Conservation (phyloP, 2,113 vertebrate species). For the Ictalurus furcatus region DNA sequence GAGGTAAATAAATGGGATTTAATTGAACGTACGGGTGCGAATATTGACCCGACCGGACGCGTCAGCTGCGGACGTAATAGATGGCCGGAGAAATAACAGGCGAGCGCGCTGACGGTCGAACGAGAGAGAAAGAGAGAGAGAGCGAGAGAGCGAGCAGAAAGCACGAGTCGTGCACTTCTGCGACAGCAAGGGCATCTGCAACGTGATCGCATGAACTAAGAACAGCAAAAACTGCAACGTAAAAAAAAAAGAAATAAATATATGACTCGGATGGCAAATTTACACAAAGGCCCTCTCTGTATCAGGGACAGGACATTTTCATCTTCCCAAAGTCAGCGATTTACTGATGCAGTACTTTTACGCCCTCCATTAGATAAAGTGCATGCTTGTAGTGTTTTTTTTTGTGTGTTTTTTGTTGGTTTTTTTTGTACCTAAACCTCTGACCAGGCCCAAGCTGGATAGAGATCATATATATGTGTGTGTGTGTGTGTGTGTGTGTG, state of each 20-base stretch:
- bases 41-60: background rate
- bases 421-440: slow-evolving; percentile 51
- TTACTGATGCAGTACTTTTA: slow-evolving; percentile 40
- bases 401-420: background rate
- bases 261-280: slow-evolving; percentile 14
- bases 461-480: background rate
- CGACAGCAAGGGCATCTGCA: slow-evolving; percentile 38
- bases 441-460: slow-evolving; percentile 59
- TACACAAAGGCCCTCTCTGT: slow-evolving; percentile 10
- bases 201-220: slow-evolving; percentile 29
- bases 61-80: background rate
- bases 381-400: slow-evolving; percentile 46
- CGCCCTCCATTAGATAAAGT: slow-evolving; percentile 61
- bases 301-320: slow-evolving; percentile 35
- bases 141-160: background rate
- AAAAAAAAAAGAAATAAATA: slow-evolving; percentile 10
- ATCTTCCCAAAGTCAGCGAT: slow-evolving; percentile 42
- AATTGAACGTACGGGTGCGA: background rate
- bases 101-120: slow-evolving; percentile 9
- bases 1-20: background rate
- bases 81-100: background rate
- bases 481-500: slow-evolving; percentile 5
- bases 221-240: slow-evolving; percentile 26
- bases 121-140: no score
- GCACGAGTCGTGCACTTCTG: slow-evolving; percentile 1